phyloP scores from a whole-genome alignment of 2,888 invertebrate genomes.

The Parapristionchus giblindavisi region DNA sequence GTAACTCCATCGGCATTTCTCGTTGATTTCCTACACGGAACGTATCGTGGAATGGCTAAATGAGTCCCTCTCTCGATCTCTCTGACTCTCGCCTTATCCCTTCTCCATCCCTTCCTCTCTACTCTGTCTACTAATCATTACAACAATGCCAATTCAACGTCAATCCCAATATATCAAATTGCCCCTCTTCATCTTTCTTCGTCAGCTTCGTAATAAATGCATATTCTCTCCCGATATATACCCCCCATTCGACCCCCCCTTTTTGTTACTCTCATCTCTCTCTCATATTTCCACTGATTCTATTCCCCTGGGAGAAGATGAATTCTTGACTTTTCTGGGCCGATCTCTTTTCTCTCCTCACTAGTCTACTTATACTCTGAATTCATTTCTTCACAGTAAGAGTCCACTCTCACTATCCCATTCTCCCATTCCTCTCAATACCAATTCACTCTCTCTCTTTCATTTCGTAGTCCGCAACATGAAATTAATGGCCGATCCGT shows the following conservation, averaged over 20 bases:
- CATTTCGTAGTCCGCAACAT: constrained; percentile 8
- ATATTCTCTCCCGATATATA: background rate
- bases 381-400: constrained; percentile 12
- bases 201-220: background rate
- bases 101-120: constrained; percentile 1
- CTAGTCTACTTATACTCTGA: background rate
- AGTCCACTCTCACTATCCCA: background rate
- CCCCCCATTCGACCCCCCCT: background rate
- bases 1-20: no score
- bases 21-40: no score
- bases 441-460: background rate
- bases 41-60: no score
- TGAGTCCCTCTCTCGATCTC: background rate
- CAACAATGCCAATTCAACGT: no score
- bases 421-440: constrained; percentile 17
- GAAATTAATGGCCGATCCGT: constrained; percentile 25
- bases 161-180: no score
- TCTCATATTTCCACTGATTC: background rate
- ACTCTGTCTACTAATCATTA: background rate
- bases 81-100: no score
- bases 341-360: background rate
- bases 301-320: no score
- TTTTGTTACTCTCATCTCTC: background rate
- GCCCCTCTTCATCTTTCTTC: no score
- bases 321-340: background rate